Conservation (phyloP, 2,797 vertebrate genomes). For the Tinamus major region DNA sequence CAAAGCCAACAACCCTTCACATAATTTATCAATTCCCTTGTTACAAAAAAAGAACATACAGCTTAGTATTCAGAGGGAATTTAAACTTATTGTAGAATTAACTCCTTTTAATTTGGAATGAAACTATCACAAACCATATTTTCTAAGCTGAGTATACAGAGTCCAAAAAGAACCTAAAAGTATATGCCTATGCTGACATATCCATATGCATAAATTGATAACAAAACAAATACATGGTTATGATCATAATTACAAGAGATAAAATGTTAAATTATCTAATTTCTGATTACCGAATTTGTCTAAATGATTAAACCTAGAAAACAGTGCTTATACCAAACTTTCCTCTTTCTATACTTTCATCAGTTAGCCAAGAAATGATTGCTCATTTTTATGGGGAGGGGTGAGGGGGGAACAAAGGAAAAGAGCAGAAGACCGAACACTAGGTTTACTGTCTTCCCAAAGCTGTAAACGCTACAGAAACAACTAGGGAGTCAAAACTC, state of each 20-base stretch:
- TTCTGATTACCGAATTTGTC: conserved; percentile 47
- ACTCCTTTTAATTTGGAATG: too few species aligned
- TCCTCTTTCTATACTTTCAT: conserved; percentile 22
- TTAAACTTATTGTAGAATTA: too few species aligned
- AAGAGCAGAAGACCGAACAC: background rate
- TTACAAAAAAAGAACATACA: background rate
- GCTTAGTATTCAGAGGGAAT: background rate
- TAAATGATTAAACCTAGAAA: conserved; percentile 10
- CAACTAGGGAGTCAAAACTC: background rate
- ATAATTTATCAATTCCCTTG: background rate
- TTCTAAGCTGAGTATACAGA: background rate
- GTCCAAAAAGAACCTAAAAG: background rate
- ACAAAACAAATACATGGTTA: conserved; percentile 21
- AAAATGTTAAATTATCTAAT: conserved; percentile 24
- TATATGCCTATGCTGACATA: background rate
- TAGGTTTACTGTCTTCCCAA: background rate
- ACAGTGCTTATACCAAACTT: background rate
- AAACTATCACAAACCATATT: background rate
- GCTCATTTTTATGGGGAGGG: background rate
- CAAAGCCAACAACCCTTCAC: background rate
- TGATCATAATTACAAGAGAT: conserved; percentile 29
- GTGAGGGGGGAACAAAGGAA: background rate
- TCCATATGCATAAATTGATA: background rate
- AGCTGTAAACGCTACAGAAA: conserved; percentile 34
- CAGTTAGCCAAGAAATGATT: conserved; percentile 26